A percentile compares a stretch with the other conserved stretches of the same genome.
Evolutionary conservation across 2,797 vertebrate genomes (phyloP).

Genomic region (Anniella stebbinsi): DNA sequence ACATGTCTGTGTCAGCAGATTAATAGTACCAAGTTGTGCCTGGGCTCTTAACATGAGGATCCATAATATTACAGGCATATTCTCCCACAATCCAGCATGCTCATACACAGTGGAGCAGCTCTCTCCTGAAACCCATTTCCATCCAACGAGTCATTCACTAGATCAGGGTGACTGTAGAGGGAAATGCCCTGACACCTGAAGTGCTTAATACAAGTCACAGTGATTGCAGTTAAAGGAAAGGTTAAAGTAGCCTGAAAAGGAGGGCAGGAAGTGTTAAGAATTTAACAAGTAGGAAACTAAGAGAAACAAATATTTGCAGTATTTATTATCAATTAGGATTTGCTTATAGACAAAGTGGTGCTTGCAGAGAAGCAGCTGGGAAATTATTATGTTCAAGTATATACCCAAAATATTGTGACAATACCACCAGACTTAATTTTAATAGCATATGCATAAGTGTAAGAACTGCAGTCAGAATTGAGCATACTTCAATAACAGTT

Average conservation of each 20-base stretch:
- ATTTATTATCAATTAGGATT: not conserved
- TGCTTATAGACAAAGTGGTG: not conserved
- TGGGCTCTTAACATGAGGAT: too few relatives aligned
- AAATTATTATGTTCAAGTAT: constrained; percentile 12
- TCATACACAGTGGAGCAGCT: not conserved
- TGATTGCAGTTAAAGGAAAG: not conserved
- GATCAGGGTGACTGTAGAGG: not conserved
- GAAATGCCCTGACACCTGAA: not conserved
- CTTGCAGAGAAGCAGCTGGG: constrained; percentile 8
- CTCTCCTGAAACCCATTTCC: not conserved
- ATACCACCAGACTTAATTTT: constrained; percentile 14
- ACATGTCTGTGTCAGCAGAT: too few relatives aligned
- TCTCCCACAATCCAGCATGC: not conserved
- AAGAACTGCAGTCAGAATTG: not conserved
- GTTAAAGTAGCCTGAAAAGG: not conserved
- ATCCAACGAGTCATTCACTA: not conserved
- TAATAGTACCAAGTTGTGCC: not conserved
- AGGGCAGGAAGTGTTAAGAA: too few relatives aligned
- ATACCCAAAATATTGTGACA: constrained; percentile 25
- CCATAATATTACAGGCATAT: not conserved
- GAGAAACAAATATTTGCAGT: not conserved
- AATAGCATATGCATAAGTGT: constrained; percentile 12
- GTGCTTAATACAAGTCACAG: not conserved
- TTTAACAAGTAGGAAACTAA: not conserved
- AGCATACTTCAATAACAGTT: not conserved